Evolutionary conservation across 1,140 invertebrate genomes (phyloP), one percentile per base, ranked within the genome.

Genomic region (Pseudomyrmex concolor): DNA sequence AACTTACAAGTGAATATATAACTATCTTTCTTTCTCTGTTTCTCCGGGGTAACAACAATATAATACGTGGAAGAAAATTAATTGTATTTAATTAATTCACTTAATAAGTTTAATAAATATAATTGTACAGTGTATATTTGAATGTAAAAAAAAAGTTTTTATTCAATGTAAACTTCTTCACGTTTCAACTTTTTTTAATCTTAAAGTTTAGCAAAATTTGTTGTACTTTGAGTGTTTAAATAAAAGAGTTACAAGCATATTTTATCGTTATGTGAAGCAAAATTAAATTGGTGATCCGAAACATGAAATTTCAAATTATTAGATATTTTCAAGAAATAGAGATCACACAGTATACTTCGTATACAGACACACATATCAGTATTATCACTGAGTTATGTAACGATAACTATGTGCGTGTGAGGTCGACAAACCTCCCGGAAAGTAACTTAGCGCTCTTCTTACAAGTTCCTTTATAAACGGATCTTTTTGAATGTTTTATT

Each of bases 1-100:
- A 34, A 5, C 5, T 84, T 86, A 76, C 70, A 63, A 63, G 59
- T 72, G 59, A 51, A 74, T 70, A 67, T 77, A 22, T 34, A 34
- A 34, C 34, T 34, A 34, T 34, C 34, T 34, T 7, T 34, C 5
- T 34, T 34, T 7, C 5, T 34, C 34, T 7, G 25, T 25, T 25
- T 25, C 25, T 25, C 25, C 5, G 5, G 4, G 34, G 34, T 34
- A 34, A 48, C 81, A 51, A 43, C 25, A 34, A 13, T 13, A 13
- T 25, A 43, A 70, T 59, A 57, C 34, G 34, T n/a, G 10, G 43
- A 22, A 34, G 51, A 67, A 34, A 70, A 45, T 48, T 43, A n/a
- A 13, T 54, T 54, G 2, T 19, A 64, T 77, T 77, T 68, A 68
- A 7, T 10, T 34, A 34, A 34, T 34, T 34, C 5, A 7, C 5